Conservation (phyloP, 30 jellyfish, hydroid and myxozoan species). For the Turritopsis rubra region DNA sequence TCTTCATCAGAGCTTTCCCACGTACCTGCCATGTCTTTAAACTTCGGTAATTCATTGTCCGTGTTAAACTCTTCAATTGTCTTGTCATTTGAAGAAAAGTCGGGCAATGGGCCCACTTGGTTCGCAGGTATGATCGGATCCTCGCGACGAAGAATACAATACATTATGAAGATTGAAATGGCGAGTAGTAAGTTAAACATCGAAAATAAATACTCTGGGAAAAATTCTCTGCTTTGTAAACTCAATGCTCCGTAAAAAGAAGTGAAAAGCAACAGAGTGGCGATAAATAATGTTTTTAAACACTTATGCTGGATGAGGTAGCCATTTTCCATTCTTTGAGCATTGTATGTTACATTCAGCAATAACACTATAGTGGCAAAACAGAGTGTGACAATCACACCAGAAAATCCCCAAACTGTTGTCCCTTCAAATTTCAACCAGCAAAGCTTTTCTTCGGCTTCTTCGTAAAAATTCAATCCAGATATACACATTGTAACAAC, state of each 20-base stretch:
- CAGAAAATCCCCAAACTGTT: conserved; percentile 92
- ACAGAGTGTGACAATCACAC: conserved; percentile 73
- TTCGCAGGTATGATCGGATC: conserved; percentile 45
- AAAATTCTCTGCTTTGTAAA: conserved; percentile 47
- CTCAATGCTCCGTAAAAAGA: conserved; percentile 80
- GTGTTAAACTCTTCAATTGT: not conserved
- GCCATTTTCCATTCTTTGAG: conserved; percentile 59
- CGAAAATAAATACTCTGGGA: conserved; percentile 78
- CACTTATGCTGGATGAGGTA: conserved; percentile 74
- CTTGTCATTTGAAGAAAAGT: not conserved
- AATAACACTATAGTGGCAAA: conserved; percentile 48
- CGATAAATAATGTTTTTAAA: conserved; percentile 60
- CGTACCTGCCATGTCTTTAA: not conserved
- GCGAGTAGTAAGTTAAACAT: conserved; percentile 72
- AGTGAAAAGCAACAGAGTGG: conserved; percentile 55
- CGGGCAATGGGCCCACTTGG: conserved; percentile 39
- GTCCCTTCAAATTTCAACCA: conserved; percentile 85
- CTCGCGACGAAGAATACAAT: conserved; percentile 83
- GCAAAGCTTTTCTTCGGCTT: conserved; percentile 68
- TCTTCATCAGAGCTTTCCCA: not conserved
- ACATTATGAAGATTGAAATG: conserved; percentile 54
- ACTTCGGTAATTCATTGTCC: not conserved
- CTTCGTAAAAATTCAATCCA: conserved; percentile 58
- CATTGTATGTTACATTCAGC: conserved; percentile 47
- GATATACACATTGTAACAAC: conserved; percentile 69